Percentiles rank a stretch among this genome's conserved stretches.
Evolutionary conservation across 2,888 invertebrate genomes (phyloP).

Genomic region (Drosophila pegasa): DNA sequence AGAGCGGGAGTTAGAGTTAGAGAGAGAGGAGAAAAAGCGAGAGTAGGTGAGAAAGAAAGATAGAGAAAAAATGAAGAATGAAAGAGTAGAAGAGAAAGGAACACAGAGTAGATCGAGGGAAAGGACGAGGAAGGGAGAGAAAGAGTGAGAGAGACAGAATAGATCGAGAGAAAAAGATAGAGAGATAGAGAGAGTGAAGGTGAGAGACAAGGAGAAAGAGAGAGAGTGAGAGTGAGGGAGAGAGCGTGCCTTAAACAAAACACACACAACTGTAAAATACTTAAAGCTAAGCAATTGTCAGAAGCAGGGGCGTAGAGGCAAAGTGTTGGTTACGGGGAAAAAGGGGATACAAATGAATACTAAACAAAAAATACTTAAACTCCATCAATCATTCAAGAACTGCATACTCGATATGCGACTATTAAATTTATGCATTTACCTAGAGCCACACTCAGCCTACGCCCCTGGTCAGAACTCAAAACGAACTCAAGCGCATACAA

Average conservation of each 20-base stretch:
- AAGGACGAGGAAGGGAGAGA: background rate
- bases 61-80: constrained; percentile 54
- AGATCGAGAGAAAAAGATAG: background rate
- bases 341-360: background rate
- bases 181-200: constrained; percentile 47
- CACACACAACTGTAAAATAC: constrained; percentile 57
- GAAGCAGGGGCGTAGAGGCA: constrained; percentile 12
- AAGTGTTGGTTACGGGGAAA: background rate
- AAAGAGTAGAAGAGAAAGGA: too few species aligned
- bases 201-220: constrained; percentile 7
- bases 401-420: background rate
- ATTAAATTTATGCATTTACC: constrained; percentile 2
- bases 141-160: background rate
- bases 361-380: background rate
- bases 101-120: too few species aligned
- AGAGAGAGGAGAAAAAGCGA: background rate
- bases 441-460: background rate
- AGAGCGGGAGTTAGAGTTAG: too few species aligned
- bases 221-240: background rate
- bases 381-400: background rate
- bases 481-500: constrained; percentile 33
- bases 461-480: constrained; percentile 28
- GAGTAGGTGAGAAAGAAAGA: too few species aligned
- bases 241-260: constrained; percentile 42
- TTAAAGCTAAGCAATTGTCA: constrained; percentile 40